A percentile compares a stretch with the other conserved stretches of the same genome.
Conservation (phyloP, 1,140 invertebrate species). For the Elysia chlorotica region DNA sequence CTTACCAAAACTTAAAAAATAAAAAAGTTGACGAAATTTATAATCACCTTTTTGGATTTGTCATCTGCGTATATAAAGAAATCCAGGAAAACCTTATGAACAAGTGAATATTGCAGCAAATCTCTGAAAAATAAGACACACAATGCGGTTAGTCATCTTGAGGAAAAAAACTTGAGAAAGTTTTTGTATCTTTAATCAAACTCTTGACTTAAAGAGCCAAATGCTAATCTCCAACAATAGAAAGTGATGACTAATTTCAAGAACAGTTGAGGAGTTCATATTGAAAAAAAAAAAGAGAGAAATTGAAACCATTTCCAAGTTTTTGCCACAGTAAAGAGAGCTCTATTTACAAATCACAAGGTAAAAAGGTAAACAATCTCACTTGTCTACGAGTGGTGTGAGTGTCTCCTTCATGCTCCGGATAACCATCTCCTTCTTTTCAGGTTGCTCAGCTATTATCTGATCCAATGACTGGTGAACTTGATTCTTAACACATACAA, state of each 20-base stretch:
- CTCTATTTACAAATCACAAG: too few relatives aligned
- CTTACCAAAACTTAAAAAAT: too few relatives aligned
- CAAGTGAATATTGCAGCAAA: constrained; percentile 64
- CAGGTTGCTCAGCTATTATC: constrained; percentile 63
- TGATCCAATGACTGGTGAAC: constrained; percentile 48
- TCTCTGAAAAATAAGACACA: constrained; percentile 51
- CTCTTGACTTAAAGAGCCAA: too few relatives aligned
- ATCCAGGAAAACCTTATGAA: constrained; percentile 82
- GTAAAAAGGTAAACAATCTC: too few relatives aligned
- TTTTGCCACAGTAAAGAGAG: too few relatives aligned
- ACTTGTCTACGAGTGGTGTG: constrained; percentile 64
- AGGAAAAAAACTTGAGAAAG: too few relatives aligned
- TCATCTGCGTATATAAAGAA: constrained; percentile 75
- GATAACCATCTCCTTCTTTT: constrained; percentile 64
- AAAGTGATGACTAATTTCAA: too few relatives aligned
- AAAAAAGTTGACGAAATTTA: too few relatives aligned
- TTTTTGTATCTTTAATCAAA: too few relatives aligned
- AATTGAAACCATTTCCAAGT: neutral
- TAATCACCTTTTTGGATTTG: constrained; percentile 61
- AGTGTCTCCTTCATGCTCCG: constrained; percentile 64
- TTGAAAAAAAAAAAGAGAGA: neutral
- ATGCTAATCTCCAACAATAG: too few relatives aligned
- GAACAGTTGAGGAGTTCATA: neutral
- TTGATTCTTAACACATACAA: neutral
- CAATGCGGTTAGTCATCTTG: too few relatives aligned